Evolutionary conservation across 2,113 vertebrate species (phyloP).

Genomic region (Pteropus alecto): DNA sequence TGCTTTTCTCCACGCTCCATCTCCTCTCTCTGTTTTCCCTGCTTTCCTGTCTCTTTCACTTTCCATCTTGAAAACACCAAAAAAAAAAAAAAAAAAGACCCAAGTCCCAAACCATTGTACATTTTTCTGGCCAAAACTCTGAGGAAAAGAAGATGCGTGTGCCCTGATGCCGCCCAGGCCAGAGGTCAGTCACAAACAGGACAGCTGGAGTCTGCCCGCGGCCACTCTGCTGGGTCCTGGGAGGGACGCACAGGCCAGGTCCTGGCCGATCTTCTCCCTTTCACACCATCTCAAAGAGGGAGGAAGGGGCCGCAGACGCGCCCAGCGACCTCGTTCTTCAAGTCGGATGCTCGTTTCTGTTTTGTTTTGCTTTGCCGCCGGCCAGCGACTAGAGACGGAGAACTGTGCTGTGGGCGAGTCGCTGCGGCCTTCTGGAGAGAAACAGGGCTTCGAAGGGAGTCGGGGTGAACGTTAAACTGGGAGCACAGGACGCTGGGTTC

Average conservation of each 20-base stretch:
- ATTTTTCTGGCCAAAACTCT: neutral
- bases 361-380: neutral
- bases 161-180: neutral
- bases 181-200: neutral
- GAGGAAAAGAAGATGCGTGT: neutral
- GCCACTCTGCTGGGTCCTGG: neutral
- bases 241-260: neutral
- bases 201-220: neutral
- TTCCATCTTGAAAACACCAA: neutral
- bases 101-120: neutral
- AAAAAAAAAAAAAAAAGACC: neutral
- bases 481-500: neutral
- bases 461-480: neutral
- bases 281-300: neutral
- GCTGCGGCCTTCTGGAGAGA: neutral
- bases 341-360: neutral
- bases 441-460: neutral
- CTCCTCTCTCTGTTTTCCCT: neutral
- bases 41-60: neutral
- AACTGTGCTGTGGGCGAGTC: fast-evolving
- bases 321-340: neutral
- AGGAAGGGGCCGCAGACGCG: neutral
- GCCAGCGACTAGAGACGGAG: neutral
- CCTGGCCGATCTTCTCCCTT: neutral
- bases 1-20: neutral